A percentile compares a stretch with the other conserved stretches of the same genome.
Evolutionary conservation across 2,113 vertebrate species (phyloP).

Genomic region (Tursiops truncatus): DNA sequence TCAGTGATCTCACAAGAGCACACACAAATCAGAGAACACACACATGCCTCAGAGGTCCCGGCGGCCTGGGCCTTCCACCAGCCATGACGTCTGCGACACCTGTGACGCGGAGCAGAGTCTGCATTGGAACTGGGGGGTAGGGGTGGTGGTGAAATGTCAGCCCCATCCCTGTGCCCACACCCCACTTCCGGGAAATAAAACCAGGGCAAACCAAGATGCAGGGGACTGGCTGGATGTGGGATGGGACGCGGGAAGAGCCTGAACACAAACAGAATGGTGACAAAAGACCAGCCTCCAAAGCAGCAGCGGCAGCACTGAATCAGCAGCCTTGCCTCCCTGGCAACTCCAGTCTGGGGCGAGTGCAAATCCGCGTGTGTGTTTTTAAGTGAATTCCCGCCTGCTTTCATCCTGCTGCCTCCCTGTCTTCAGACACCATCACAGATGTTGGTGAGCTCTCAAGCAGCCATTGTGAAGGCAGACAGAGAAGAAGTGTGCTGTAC

Average conservation of each 20-base stretch:
- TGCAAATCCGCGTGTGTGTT: not conserved
- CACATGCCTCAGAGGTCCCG: fast-evolving
- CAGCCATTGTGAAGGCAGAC: not conserved
- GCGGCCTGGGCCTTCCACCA: not conserved
- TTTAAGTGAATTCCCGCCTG: not conserved
- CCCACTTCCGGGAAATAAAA: not conserved
- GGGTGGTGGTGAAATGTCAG: no score
- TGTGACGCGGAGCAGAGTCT: not conserved
- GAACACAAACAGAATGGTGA: not conserved
- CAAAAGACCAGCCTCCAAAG: not conserved
- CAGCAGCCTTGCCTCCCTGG: not conserved
- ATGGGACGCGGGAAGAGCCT: not conserved
- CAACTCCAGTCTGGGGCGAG: not conserved
- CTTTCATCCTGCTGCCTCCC: not conserved
- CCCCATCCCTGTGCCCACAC: no score
- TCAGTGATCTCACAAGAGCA: not conserved
- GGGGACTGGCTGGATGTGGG: not conserved
- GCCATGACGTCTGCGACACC: not conserved
- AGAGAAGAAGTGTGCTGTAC: not conserved
- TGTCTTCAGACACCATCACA: not conserved
- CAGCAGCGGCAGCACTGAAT: not conserved
- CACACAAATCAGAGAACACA: no score
- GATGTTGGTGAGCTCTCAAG: not conserved
- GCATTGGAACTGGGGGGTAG: not conserved
- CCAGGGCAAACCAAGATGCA: not conserved